These are phyloP conservation scores for Oreotragus oreotragus DNA, from an alignment of 2,113 vertebrate genomes.

Conservation along the genomic window DNA sequence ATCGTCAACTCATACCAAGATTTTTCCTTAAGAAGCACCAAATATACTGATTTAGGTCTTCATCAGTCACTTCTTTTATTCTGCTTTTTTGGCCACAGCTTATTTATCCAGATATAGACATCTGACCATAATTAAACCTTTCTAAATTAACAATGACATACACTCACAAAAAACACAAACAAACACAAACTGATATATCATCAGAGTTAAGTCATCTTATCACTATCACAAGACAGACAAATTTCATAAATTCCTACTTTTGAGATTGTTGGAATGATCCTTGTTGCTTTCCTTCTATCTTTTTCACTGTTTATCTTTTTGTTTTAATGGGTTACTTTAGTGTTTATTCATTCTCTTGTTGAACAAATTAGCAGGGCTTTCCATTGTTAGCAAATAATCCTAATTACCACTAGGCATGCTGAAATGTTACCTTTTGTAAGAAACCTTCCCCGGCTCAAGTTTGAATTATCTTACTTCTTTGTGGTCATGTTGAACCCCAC, in stretches of 20 bases:
- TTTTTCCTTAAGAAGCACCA: background rate
- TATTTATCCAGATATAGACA: background rate
- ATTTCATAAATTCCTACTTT: background rate
- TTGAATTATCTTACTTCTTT: background rate
- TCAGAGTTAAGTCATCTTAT: background rate
- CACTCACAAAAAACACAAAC: background rate
- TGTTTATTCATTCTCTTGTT: background rate
- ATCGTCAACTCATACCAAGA: accelerated
- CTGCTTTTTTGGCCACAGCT: background rate
- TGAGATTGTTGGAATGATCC: background rate
- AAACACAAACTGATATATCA: background rate
- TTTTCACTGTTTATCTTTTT: background rate
- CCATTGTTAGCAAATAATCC: background rate
- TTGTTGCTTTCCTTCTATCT: background rate
- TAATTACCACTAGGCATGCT: background rate
- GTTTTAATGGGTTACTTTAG: background rate
- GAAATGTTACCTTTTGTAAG: background rate
- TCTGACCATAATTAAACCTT: accelerated
- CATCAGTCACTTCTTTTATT: background rate
- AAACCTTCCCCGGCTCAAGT: background rate
- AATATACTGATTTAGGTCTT: background rate
- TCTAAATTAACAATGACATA: background rate
- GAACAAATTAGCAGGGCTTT: background rate
- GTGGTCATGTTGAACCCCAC: background rate
- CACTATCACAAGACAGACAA: background rate